Percentiles rank a stretch among this genome's conserved stretches.
Conservation (phyloP, 1,140 invertebrate genomes). For the Zaprionus tsacasi region DNA sequence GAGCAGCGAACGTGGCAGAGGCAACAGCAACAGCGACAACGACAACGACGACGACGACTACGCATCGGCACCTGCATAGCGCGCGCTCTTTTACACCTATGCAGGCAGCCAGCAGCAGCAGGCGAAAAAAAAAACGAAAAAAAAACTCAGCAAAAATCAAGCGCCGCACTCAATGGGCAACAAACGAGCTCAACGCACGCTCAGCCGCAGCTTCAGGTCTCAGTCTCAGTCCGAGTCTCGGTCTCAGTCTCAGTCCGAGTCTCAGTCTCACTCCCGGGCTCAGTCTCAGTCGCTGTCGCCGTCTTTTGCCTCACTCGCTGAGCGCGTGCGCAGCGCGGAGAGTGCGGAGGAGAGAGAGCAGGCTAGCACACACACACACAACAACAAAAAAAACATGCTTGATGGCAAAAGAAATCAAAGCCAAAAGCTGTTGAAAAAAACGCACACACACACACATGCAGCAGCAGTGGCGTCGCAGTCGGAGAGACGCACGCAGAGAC, state of each 20-base stretch:
- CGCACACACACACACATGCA: constrained; percentile 26
- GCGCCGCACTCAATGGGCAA: constrained; percentile 60
- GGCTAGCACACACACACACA: not conserved
- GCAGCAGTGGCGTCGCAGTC: not conserved
- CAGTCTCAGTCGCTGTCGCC: constrained; percentile 37
- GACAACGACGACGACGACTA: constrained; percentile 46
- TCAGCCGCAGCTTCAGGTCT: constrained; percentile 9
- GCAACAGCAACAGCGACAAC: constrained; percentile 32
- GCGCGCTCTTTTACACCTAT: constrained; percentile 72
- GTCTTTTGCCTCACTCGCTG: constrained; percentile 20
- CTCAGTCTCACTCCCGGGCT: not conserved
- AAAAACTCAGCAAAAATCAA: constrained; percentile 53
- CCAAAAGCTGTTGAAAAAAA: constrained; percentile 68
- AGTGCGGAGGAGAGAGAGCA: constrained; percentile 36
- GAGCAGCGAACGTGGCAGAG: constrained; percentile 8
- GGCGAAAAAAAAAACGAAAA: constrained; percentile 28
- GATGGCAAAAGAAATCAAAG: constrained; percentile 78
- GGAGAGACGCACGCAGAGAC: constrained; percentile 23
- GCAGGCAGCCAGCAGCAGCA: constrained; percentile 44
- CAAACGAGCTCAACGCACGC: constrained; percentile 36
- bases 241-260: constrained; percentile 1
- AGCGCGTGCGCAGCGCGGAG: constrained; percentile 58
- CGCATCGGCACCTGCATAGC: constrained; percentile 74
- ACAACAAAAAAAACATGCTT: constrained; percentile 43
- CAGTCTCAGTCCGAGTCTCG: constrained; percentile 14